Conservation (phyloP, 2,888 invertebrate species). For the Andrena bicolor region DNA sequence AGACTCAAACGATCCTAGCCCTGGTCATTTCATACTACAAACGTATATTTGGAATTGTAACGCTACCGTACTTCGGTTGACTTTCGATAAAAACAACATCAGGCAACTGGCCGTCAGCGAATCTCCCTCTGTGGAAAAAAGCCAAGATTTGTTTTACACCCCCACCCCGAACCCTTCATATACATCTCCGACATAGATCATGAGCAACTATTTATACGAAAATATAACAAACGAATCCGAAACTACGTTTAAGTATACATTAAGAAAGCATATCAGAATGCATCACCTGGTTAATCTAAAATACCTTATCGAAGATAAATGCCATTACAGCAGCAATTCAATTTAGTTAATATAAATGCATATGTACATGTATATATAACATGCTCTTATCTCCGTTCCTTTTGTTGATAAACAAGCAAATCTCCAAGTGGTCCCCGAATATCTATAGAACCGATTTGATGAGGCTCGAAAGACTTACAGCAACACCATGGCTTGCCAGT, state of each 20-base stretch:
- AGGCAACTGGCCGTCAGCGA: constrained; percentile 6
- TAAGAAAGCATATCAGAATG: constrained; percentile 14
- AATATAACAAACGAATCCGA: constrained; percentile 11
- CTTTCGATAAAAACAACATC: not conserved
- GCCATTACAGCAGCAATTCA: not conserved
- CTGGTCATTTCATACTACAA: constrained; percentile 18
- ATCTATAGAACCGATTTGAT: constrained; percentile 6
- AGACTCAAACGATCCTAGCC: constrained; percentile 26
- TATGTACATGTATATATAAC: constrained; percentile 1
- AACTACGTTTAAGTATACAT: constrained; percentile 19
- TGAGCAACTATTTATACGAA: constrained; percentile 2
- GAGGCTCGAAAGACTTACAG: constrained; percentile 24
- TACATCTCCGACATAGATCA: not conserved
- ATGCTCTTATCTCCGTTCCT: constrained; percentile 10
- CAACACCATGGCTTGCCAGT: constrained; percentile 16
- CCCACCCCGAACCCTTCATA: not conserved
- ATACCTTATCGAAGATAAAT: constrained; percentile 36
- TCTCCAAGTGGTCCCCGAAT: constrained; percentile 8
- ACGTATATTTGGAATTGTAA: not conserved
- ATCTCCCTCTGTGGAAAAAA: constrained; percentile 53
- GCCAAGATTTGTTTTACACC: constrained; percentile 34
- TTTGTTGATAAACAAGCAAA: constrained; percentile 16
- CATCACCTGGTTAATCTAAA: constrained; percentile 34
- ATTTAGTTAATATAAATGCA: constrained; percentile 7
- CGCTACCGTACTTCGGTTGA: constrained; percentile 30